Evolutionary conservation across 1,140 invertebrate genomes (phyloP).

Genomic region (Brachionus rotundiformis): DNA sequence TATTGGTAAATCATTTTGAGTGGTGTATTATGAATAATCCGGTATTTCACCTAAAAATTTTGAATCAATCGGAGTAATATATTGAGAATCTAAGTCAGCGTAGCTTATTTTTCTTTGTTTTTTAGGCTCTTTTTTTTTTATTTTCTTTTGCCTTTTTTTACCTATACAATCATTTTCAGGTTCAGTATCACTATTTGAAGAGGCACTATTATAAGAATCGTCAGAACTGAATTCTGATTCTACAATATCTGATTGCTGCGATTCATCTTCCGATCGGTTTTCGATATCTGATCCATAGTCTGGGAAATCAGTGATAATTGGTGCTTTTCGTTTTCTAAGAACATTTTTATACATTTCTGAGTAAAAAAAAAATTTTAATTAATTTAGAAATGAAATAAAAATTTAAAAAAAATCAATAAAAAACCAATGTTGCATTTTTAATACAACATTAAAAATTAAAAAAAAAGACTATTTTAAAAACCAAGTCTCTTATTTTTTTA

Average conservation of each 20-base stretch:
- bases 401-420: background rate
- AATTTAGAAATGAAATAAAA: no score
- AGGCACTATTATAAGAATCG: background rate
- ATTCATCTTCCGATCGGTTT: background rate
- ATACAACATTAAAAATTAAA: conserved; percentile 1
- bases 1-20: conserved; percentile 11
- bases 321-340: background rate
- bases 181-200: background rate
- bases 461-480: conserved; percentile 12
- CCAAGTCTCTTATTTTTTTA: background rate
- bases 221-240: background rate
- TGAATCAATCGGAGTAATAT: background rate
- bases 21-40: background rate
- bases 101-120: conserved; percentile 1
- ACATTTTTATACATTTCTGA: background rate
- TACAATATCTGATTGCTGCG: background rate
- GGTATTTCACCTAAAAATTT: background rate
- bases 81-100: background rate
- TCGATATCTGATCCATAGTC: conserved; percentile 2
- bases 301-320: background rate
- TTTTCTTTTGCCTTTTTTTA: background rate
- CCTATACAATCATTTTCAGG: background rate
- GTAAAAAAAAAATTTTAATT: background rate
- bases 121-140: background rate
- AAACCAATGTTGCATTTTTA: conserved; percentile 5